phyloP scores from a whole-genome alignment of 1,140 invertebrate genomes.

The Caenorhabditis brenneri region DNA sequence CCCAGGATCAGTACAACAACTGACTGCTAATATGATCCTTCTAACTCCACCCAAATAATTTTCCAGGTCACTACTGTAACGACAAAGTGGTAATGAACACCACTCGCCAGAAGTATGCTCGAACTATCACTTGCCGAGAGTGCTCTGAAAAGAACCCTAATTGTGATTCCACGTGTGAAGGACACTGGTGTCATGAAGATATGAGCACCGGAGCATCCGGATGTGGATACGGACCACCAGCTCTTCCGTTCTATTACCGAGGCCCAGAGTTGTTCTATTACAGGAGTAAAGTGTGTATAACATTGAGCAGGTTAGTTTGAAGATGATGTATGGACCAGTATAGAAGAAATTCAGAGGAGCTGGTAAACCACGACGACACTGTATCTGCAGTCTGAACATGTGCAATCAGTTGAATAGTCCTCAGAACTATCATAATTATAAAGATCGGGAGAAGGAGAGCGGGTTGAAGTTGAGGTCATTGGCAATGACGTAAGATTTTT shows the following conservation, averaged over 20 bases:
- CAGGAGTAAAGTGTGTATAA: conserved; percentile 63
- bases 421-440: neutral
- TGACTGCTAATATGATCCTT: too few relatives aligned
- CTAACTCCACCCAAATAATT: neutral
- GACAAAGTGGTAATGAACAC: conserved; percentile 60
- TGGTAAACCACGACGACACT: conserved; percentile 60
- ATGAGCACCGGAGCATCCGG: conserved; percentile 59
- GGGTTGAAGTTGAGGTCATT: neutral
- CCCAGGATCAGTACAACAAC: too few relatives aligned
- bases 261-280: conserved; percentile 59
- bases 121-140: conserved; percentile 65
- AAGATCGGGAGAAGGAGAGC: neutral
- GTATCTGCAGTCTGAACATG: conserved; percentile 63
- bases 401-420: conserved; percentile 59
- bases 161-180: conserved; percentile 44
- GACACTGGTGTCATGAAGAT: conserved; percentile 65
- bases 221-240: conserved; percentile 68
- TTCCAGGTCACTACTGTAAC: conserved; percentile 65
- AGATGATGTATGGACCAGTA: too few relatives aligned
- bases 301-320: conserved; percentile 60
- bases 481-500: conserved; percentile 4
- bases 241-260: conserved; percentile 66
- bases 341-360: conserved; percentile 48
- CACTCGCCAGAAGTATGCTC: conserved; percentile 20
- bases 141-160: conserved; percentile 48